Conservation (phyloP, 2,797 vertebrate genomes). For the Pteronotus mesoamericanus region DNA sequence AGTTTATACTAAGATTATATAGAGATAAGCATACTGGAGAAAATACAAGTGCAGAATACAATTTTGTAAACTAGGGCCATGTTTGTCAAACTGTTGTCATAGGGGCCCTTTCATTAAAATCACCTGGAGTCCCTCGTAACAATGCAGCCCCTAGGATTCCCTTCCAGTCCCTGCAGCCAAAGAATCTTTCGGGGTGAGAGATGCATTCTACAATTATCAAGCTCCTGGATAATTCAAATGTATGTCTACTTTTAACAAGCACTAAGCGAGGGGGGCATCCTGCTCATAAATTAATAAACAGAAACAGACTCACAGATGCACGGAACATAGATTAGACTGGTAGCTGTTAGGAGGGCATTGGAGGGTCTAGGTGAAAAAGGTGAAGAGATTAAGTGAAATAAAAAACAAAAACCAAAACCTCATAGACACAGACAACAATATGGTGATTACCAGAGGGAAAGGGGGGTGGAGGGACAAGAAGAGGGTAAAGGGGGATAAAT, state of each 20-base stretch:
- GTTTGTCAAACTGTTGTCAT: background rate
- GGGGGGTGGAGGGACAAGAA: background rate
- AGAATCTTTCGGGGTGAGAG: background rate
- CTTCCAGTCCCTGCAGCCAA: background rate
- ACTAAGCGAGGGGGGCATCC: no score
- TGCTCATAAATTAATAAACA: background rate
- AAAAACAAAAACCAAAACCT: background rate
- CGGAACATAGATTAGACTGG: background rate
- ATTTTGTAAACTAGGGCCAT: background rate
- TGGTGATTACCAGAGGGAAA: background rate
- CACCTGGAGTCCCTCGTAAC: background rate
- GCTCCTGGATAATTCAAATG: background rate
- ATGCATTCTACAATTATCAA: background rate
- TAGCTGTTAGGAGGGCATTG: background rate
- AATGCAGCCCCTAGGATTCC: background rate
- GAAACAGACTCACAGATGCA: background rate
- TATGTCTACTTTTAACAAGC: background rate
- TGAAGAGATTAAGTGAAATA: background rate
- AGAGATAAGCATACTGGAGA: background rate
- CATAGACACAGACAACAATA: background rate
- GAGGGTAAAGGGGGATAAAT: background rate
- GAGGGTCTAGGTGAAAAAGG: background rate
- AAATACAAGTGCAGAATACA: background rate
- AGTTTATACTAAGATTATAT: background rate
- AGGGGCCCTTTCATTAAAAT: background rate